Evolutionary conservation across 2,113 vertebrate species (phyloP).

Genomic region (Prinia subflava): DNA sequence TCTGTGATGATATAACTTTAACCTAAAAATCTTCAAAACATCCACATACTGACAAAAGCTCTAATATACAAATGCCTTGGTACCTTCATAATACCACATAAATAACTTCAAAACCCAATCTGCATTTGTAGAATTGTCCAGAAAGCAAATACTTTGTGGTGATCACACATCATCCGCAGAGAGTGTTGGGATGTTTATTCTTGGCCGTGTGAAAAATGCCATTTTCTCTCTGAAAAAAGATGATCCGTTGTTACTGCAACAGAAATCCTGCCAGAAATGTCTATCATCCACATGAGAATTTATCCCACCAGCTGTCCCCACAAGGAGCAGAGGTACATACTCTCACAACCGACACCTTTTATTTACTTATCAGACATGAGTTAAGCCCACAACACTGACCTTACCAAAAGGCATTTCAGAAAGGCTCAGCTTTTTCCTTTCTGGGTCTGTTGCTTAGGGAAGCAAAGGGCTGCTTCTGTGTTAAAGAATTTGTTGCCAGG

Average conservation of each 20-base stretch:
- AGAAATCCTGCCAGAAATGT: neutral
- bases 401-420: neutral
- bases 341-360: neutral
- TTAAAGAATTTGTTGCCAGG: neutral
- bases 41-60: slow-evolving; percentile 59
- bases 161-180: slow-evolving; percentile 88
- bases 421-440: neutral
- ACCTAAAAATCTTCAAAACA: slow-evolving; percentile 62
- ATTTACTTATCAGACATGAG: neutral
- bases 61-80: slow-evolving; percentile 63
- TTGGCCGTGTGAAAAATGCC: slow-evolving; percentile 95
- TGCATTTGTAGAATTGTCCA: slow-evolving; percentile 52
- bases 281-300: neutral
- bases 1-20: slow-evolving; percentile 68
- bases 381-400: neutral
- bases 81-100: slow-evolving; percentile 79
- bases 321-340: neutral
- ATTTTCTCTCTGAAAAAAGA: slow-evolving; percentile 89
- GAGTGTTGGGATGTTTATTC: slow-evolving; percentile 86
- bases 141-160: slow-evolving; percentile 76
- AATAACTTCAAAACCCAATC: slow-evolving; percentile 71
- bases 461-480: neutral
- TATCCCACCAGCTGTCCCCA: neutral
- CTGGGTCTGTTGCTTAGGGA: neutral
- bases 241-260: neutral